phyloP scores from a whole-genome alignment of 2,888 invertebrate species.

The Ceraclea dissimilis region DNA sequence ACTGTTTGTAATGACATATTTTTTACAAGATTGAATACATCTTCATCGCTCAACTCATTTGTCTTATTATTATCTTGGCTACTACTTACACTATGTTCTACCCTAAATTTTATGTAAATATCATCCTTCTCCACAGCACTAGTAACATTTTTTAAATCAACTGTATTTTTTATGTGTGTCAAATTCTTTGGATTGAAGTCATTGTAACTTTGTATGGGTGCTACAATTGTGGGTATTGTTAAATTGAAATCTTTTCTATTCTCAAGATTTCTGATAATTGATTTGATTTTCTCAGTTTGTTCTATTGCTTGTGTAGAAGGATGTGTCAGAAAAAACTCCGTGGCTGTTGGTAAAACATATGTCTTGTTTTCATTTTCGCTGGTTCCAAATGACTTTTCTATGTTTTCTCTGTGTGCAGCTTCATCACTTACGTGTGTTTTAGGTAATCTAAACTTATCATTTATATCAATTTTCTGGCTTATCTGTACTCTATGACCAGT shows the following conservation, averaged over 20 bases:
- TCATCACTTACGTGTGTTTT: slow-evolving; percentile 23
- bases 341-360: slow-evolving; percentile 22
- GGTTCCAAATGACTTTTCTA: slow-evolving; percentile 6
- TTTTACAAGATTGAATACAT: slow-evolving; percentile 15
- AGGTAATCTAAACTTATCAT: slow-evolving; percentile 25
- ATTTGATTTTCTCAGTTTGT: slow-evolving; percentile 21
- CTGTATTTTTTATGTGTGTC: background rate
- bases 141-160: background rate
- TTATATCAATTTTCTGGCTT: slow-evolving; percentile 23
- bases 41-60: slow-evolving; percentile 14
- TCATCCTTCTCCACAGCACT: slow-evolving; percentile 4
- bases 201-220: slow-evolving; percentile 15
- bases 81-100: slow-evolving; percentile 43
- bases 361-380: slow-evolving; percentile 11
- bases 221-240: slow-evolving; percentile 15
- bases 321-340: slow-evolving; percentile 24
- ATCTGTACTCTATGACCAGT: slow-evolving; percentile 6
- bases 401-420: slow-evolving; percentile 8
- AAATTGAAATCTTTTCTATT: slow-evolving; percentile 5
- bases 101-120: slow-evolving; percentile 33
- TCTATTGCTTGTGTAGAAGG: slow-evolving; percentile 24
- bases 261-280: slow-evolving; percentile 17
- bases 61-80: slow-evolving; percentile 36
- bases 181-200: slow-evolving; percentile 10
- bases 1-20: slow-evolving; percentile 13